Base-by-base conservation (phyloP, 2,113 vertebrate species). In the Salvator merianae region DNA sequence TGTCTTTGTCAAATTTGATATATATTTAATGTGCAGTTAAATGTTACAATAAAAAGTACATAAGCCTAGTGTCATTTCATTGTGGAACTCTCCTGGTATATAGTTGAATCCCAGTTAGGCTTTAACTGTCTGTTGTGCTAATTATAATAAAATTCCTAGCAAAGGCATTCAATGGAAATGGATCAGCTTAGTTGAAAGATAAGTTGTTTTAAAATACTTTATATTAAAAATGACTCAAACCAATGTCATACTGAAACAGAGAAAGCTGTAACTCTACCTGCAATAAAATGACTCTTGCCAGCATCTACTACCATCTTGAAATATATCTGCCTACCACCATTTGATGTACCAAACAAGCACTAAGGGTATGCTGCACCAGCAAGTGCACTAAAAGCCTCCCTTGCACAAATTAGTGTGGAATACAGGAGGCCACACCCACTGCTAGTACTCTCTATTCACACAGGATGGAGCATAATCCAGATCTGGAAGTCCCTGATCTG, bases 21-120 rank as follows among this genome's bases (percentile, higher is more conserved):
- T 53, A 93, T 93, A 94, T 93, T 94, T 93, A 94, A 93, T 90
- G 79, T 73, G 82, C 28, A 91, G 84, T 91, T 93, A 90, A 93
- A 81, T 87, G 68, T 84, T 91, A 90, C 90, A 77, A 91, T 92
- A 92, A 94, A 94, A 95, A 90, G 88, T 93, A 82, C n/a, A 38
- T 73, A 89, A 85, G 53, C 43, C 7, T 26, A 72, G 12, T 55
- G 26, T 59, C 36, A 55, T 82, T 81, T 92, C 66, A 88, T 90
- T 90, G 85, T 90, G 77, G 81, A 91, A 87, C 7, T 81, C 91
- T 87, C 78, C 79, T 82, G 85, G 38, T 89, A 28, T 9, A 12
- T 10, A 85, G 50, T 88, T 77, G 89, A 93, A 86, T 90, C 71
- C 40, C 89, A 80, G 47, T 87, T 59, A 85, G 79, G 87, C 88